Evolutionary conservation across 2,797 vertebrate genomes (phyloP).

Genomic region (Hyperoplus lanceolatus): DNA sequence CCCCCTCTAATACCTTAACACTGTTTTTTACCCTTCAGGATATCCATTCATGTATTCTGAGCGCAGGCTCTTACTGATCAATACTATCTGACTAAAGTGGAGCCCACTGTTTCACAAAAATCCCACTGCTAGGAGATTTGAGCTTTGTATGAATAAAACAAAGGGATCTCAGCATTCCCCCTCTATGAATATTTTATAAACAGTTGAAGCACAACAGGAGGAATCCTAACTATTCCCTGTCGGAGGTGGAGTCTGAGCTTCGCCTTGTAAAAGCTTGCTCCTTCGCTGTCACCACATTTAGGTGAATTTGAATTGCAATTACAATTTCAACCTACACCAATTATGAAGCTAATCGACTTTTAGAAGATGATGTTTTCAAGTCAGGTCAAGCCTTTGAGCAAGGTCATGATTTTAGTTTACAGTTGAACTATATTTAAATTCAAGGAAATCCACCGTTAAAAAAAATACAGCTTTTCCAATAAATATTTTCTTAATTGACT

Average conservation of each 20-base stretch:
- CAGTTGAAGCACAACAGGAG: constrained; percentile 38
- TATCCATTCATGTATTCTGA: constrained; percentile 39
- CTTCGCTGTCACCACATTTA: no score
- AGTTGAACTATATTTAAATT: no score
- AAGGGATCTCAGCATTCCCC: constrained; percentile 35
- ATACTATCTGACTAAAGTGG: constrained; percentile 48
- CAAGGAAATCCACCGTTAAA: no score
- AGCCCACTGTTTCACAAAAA: constrained; percentile 38
- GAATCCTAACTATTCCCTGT: constrained; percentile 27
- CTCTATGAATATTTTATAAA: constrained; percentile 61
- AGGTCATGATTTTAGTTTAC: no score
- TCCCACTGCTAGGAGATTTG: constrained; percentile 24
- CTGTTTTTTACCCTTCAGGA: not conserved
- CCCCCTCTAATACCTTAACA: constrained; percentile 7
- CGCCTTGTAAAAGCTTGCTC: not conserved
- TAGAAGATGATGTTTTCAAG: no score
- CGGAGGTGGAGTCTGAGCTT: constrained; percentile 11
- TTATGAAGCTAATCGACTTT: no score
- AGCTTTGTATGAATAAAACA: constrained; percentile 66
- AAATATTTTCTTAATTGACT: no score
- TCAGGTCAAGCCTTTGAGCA: no score
- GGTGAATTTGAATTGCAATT: no score
- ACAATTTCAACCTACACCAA: no score
- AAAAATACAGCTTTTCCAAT: no score
- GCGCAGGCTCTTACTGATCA: constrained; percentile 44